phyloP scores from a whole-genome alignment of 2,797 vertebrate genomes.

The Austrolebias charrua region DNA sequence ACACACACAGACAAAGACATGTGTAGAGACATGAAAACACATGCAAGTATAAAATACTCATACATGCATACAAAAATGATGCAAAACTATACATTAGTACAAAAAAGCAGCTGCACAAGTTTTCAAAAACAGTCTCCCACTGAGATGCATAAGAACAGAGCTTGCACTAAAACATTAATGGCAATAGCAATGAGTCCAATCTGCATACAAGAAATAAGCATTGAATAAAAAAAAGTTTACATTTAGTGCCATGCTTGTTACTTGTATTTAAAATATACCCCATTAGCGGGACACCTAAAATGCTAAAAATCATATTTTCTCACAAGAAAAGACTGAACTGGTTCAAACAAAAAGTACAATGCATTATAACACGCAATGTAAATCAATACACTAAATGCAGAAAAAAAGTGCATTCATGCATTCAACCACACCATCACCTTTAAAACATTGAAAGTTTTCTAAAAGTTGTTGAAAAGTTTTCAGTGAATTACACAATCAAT shows the following conservation, averaged over 20 bases:
- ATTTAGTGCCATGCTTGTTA: too few species aligned
- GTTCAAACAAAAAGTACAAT: too few species aligned
- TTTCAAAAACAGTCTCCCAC: background rate
- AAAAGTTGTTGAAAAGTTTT: conserved; percentile 75
- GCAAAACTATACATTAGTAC: conserved; percentile 9
- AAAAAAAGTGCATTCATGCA: conserved; percentile 68
- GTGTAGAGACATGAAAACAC: conserved; percentile 31
- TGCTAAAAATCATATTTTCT: too few species aligned
- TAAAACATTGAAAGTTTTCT: conserved; percentile 73
- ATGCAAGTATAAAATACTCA: conserved; percentile 23
- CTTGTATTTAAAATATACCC: too few species aligned
- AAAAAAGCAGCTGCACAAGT: conserved; percentile 1
- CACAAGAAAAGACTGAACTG: too few species aligned
- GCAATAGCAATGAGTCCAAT: too few species aligned
- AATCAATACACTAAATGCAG: background rate
- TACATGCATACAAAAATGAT: conserved; percentile 21
- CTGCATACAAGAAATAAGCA: too few species aligned
- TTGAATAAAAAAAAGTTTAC: too few species aligned
- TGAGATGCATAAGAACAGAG: too few species aligned
- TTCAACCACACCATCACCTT: conserved; percentile 74
- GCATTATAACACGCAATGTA: too few species aligned
- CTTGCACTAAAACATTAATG: too few species aligned
- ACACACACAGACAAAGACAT: conserved; percentile 25
- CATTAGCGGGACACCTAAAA: too few species aligned
- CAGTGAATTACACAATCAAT: conserved; percentile 68